These are phyloP conservation scores for Falco novaeseelandiae DNA, from an alignment of 2,797 vertebrate species.

Conservation along the genomic window DNA sequence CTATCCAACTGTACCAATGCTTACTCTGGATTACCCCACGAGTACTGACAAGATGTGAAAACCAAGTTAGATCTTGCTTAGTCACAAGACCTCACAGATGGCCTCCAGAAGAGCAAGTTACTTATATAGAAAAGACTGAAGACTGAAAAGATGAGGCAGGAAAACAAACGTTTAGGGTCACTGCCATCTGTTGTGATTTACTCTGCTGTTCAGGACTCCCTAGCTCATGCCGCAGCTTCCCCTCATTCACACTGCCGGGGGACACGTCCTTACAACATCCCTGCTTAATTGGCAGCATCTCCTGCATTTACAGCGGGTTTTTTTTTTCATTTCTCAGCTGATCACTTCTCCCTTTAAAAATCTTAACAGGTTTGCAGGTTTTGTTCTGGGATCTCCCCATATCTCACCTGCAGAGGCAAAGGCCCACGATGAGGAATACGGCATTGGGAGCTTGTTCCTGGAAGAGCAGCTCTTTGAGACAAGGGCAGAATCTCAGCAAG, in stretches of 20 bases:
- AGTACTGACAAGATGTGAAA: neutral
- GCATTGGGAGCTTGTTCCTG: constrained; percentile 74
- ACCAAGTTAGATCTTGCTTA: neutral
- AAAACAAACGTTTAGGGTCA: neutral
- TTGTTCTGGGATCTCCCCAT: constrained; percentile 79
- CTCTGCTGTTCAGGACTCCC: neutral
- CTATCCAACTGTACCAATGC: neutral
- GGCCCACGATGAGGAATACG: constrained; percentile 74
- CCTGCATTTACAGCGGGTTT: neutral
- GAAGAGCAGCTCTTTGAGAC: constrained; percentile 77
- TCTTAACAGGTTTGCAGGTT: constrained; percentile 82
- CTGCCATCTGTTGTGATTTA: neutral
- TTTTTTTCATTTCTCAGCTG: neutral
- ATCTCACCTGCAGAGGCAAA: constrained; percentile 75
- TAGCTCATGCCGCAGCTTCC: neutral
- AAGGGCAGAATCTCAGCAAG: neutral
- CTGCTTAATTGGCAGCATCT: neutral
- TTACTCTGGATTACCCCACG: neutral
- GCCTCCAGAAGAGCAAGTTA: neutral
- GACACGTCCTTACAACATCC: neutral
- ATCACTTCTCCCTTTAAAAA: neutral
- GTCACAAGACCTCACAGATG: constrained; percentile 8
- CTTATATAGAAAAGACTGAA: neutral
- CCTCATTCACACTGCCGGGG: neutral
- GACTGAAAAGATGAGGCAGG: neutral